Percentiles rank a stretch among this genome's conserved stretches.
These are phyloP conservation scores for Melitaea cinxia DNA, from an alignment of 1,140 invertebrate species.

Conservation along the genomic window DNA sequence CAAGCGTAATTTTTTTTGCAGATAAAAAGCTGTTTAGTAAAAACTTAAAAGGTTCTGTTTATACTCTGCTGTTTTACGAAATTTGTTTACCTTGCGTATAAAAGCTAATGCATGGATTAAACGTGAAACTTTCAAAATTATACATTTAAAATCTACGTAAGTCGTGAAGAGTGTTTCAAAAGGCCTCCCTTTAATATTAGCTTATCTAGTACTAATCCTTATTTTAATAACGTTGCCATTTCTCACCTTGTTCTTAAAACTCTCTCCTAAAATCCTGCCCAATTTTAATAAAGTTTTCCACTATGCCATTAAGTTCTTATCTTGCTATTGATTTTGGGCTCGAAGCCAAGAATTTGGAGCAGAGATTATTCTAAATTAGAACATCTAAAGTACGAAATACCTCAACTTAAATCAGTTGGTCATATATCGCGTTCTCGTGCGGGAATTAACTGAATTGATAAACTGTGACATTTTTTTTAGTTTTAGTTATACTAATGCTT, in stretches of 20 bases:
- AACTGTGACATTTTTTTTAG: no score
- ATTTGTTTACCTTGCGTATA: not conserved
- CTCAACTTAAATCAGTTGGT: not conserved
- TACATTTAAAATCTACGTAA: not conserved
- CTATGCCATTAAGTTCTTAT: not conserved
- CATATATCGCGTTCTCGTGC: not conserved
- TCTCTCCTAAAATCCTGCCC: not conserved
- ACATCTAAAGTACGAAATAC: not conserved
- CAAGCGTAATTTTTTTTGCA: no score
- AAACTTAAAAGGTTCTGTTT: not conserved
- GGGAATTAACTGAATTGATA: not conserved
- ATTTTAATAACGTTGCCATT: not conserved
- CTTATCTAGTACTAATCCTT: not conserved
- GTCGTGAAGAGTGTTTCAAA: not conserved
- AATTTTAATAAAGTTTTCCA: conserved; percentile 2
- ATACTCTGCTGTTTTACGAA: no score
- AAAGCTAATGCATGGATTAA: not conserved
- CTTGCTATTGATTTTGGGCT: conserved; percentile 3
- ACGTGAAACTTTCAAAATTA: no score
- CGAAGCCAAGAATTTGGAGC: not conserved
- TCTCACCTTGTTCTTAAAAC: not conserved
- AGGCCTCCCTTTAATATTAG: not conserved
- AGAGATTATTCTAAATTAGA: not conserved
- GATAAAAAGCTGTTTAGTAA: not conserved
- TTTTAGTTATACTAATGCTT: no score